Base-by-base conservation (phyloP, 2,888 invertebrate genomes). In the Papilio elwesi region DNA sequence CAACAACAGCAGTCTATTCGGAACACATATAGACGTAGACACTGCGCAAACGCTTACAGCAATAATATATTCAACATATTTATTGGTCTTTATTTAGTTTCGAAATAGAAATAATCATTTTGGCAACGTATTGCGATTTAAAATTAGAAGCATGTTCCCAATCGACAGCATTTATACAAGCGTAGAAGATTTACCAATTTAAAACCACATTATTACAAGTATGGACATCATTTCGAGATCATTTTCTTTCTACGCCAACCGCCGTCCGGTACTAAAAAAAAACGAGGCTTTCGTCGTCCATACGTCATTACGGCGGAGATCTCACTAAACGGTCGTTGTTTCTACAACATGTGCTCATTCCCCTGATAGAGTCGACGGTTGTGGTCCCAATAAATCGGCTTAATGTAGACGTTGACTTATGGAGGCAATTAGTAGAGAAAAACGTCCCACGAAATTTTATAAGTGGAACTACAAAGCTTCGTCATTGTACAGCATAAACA, bases 41-140 rank as follows among this genome's bases (percentile, higher is more conserved):
- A 77, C 75, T 78, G 76, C 77, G 77, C 78, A 79, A 78, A 79
- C 77, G 75, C 76, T 80, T 73, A 43, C 9, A 75, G 78, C 76
- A 78, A 77, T 76, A 75, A 76, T 75, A 77, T 78, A 75, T 70
- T 78, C 76, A 76, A 43, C 43, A 15, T 43, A 62, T 62, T n/a
- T 43, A 26, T 36, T 55, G 59, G 38, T 62, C 59, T 43, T 38
- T 57, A 13, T 38, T 62, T 43, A 62, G 59, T 72, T 74, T 73
- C 48, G 11, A 59, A 73, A 70, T 48, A 67, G 59, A 64, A 64
- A 70, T 66, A 52, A 70, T 51, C 0, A 57, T 65, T 65, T 70
- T 68, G 67, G 63, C 67, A 71, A 15, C 59, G 16, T 68, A 55
- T 64, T 43, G 53, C 26, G n/a, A 53, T 51, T 57, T 66, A 62